Conservation (phyloP, 1,140 invertebrate species). For the Chionoecetes opilio region DNA sequence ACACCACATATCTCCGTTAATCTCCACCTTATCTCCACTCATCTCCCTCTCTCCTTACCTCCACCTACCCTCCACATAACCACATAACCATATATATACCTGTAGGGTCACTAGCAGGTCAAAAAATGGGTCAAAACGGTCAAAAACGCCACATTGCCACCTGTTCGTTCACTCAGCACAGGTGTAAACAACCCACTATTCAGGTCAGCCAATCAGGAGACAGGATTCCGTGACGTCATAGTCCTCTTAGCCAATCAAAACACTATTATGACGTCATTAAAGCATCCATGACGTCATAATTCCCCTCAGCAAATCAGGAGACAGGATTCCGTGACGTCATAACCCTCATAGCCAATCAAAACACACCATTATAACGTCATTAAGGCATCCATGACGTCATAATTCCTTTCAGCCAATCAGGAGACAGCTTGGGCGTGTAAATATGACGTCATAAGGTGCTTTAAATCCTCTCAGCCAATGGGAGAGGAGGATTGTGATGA, state of each 20-base stretch:
- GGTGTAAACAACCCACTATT: constrained; percentile 68
- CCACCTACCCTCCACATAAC: too few species aligned
- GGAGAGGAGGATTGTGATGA: not conserved
- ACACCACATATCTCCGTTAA: too few species aligned
- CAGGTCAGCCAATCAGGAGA: constrained; percentile 50
- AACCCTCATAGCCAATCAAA: too few species aligned
- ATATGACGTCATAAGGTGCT: not conserved
- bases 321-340: not conserved
- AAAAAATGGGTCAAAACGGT: not conserved
- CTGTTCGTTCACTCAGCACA: not conserved
- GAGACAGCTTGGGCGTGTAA: not conserved
- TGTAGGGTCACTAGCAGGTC: too few species aligned
- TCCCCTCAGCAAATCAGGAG: constrained; percentile 43
- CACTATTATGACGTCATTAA: too few species aligned
- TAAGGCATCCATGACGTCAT: too few species aligned
- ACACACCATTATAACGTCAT: too few species aligned
- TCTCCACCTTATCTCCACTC: not conserved
- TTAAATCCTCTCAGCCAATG: too few species aligned
- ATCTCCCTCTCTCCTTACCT: not conserved
- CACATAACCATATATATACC: too few species aligned
- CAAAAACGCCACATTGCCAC: constrained; percentile 31
- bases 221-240: not conserved
- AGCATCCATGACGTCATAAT: too few species aligned
- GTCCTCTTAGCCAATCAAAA: too few species aligned
- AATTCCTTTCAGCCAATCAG: not conserved